Evolutionary conservation across 2,888 invertebrate species (phyloP).

Genomic region (Tinea semifulvella): DNA sequence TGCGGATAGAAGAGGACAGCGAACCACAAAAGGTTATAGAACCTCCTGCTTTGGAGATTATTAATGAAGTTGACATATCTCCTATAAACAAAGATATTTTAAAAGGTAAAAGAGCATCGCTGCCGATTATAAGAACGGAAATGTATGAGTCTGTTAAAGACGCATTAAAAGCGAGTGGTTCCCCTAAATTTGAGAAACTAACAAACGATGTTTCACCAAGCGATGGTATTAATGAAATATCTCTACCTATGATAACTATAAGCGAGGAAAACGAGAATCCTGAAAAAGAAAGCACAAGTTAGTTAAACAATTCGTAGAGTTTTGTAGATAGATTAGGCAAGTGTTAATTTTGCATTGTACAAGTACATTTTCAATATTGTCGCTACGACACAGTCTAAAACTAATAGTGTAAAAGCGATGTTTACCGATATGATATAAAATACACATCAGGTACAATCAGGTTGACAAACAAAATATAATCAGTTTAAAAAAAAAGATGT

Average conservation of each 20-base stretch:
- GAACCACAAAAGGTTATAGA: slow-evolving; percentile 26
- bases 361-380: no score
- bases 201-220: slow-evolving; percentile 60
- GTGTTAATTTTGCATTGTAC: no score
- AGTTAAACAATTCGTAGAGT: slow-evolving; percentile 27
- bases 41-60: slow-evolving; percentile 37
- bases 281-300: slow-evolving; percentile 48
- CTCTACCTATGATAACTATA: slow-evolving; percentile 57
- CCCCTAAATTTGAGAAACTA: slow-evolving; percentile 68
- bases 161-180: slow-evolving; percentile 53
- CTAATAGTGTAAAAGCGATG: no score
- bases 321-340: neutral
- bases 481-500: no score
- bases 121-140: slow-evolving; percentile 55
- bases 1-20: slow-evolving; percentile 58
- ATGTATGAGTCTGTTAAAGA: slow-evolving; percentile 66
- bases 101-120: slow-evolving; percentile 48
- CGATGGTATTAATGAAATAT: slow-evolving; percentile 23
- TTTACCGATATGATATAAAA: no score
- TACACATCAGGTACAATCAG: no score
- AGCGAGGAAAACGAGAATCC: slow-evolving; percentile 52
- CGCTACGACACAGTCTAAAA: no score
- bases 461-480: no score
- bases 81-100: slow-evolving; percentile 32
- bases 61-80: slow-evolving; percentile 46